Evolutionary conservation across 2,888 invertebrate genomes (phyloP), one percentile per base, ranked within the genome.

Genomic region (Gari tellinella): DNA sequence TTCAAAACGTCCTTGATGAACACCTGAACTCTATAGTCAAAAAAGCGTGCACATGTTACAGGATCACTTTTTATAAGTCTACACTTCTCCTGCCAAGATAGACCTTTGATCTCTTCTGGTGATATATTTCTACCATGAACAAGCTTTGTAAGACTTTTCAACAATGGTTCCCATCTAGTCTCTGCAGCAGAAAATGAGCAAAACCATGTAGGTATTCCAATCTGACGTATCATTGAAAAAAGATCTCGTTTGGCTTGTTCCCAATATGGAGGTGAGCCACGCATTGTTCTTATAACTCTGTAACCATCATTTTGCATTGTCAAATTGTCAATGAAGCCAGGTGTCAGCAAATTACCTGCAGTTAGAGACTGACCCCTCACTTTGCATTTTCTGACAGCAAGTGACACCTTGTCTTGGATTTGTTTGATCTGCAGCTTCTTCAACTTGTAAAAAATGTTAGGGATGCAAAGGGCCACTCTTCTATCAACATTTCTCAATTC

Each of bases 21-120:
- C 37, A 38, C 38, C 52, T 81, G 65, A 21, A 81, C 46, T 21
- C 80, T 62, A 31, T 72, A 58, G 19, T 86, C 77, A 67, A 83
- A 85, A 58, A 81, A 78, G 40, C 79, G 15, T 12, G 82, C 75
- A 60, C 80, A 80, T 2, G 80, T 86, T 1, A 85, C 79, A 21
- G 85, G 86, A 51, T 86, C 81, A 12, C 73, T 51, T 12, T 65
- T 68, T 3, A 86, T 77, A 0, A 81, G 41, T 7, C 19, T 7
- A 57, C 77, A 65, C 57, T 83, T 81, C 1, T 76, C 70, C 40
- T 72, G 23, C 76, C 81, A 83, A n/a, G 63, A 43, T 19, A 80
- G 15, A 7, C 40, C 21, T 12, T 62, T 31, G 1, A 69, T 25
- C 14, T 72, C 62, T 12, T 63, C 62, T 21, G 46, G 43, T 14